phyloP scores from a whole-genome alignment of 2,113 vertebrate species.

The Paradisaea rubra region DNA sequence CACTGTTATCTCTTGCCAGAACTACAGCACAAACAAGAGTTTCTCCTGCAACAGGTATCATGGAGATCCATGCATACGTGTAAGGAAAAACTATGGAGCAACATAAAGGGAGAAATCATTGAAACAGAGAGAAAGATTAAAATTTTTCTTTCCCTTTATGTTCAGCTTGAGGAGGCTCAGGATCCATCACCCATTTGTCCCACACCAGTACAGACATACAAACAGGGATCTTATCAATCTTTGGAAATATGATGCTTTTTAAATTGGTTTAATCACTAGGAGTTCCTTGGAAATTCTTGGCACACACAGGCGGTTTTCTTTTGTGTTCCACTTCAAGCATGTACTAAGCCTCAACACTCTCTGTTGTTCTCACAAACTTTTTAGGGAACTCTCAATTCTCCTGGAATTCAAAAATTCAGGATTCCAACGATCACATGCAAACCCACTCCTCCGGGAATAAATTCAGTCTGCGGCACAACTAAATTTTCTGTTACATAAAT shows the following conservation, averaged over 20 bases:
- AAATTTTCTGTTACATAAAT: not conserved
- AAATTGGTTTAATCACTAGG: not conserved
- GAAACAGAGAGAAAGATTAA: fast-evolving
- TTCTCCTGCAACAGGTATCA: not conserved
- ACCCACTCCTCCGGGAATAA: not conserved
- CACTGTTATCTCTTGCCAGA: not conserved
- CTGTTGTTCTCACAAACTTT: not conserved
- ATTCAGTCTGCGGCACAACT: not conserved
- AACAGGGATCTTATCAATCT: not conserved
- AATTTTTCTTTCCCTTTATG: not conserved
- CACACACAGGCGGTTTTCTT: not conserved
- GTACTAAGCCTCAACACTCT: not conserved
- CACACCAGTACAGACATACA: not conserved
- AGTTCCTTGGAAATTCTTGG: not conserved
- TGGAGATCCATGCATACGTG: fast-evolving
- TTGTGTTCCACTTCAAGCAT: not conserved
- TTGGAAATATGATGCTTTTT: not conserved
- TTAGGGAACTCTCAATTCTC: not conserved
- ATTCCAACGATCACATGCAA: not conserved
- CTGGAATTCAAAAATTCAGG: not conserved
- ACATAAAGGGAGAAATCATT: not conserved
- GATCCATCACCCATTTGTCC: not conserved
- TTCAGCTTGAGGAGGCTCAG: not conserved
- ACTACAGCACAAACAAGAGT: not conserved
- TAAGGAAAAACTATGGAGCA: not conserved